Percentiles rank a stretch among this genome's conserved stretches.
Evolutionary conservation across 2,113 vertebrate species (phyloP).

Genomic region (Varanus komodoensis): DNA sequence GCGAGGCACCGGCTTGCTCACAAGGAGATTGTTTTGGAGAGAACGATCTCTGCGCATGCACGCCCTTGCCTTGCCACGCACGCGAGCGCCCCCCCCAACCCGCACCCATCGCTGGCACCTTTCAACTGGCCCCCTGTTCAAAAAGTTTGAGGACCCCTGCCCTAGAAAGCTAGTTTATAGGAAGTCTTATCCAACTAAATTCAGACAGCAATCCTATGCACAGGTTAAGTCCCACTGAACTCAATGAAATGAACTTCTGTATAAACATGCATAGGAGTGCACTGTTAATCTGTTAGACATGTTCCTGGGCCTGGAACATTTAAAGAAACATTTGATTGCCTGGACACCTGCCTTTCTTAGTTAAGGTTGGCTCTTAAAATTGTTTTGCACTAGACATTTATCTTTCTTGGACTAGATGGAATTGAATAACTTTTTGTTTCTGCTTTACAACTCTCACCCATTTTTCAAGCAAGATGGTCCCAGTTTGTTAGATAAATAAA

Average conservation of each 20-base stretch:
- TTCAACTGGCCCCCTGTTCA: too few species aligned
- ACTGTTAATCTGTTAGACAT: background rate
- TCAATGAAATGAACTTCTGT: too few species aligned
- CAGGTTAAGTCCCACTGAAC: background rate
- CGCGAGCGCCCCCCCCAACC: too few species aligned
- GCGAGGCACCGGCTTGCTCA: too few species aligned
- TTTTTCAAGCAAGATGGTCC: background rate
- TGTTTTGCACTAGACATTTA: background rate
- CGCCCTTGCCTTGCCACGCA: too few species aligned
- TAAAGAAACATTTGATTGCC: background rate
- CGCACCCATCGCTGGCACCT: too few species aligned
- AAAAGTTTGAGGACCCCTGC: too few species aligned
- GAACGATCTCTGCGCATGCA: too few species aligned
- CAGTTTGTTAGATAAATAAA: background rate
- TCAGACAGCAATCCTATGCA: background rate
- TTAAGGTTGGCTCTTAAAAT: background rate
- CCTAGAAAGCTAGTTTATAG: background rate
- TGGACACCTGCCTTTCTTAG: background rate
- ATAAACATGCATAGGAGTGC: background rate
- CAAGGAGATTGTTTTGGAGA: too few species aligned
- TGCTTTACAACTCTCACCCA: background rate
- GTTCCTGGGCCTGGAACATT: background rate
- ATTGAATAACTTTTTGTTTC: too few species aligned
- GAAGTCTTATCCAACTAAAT: background rate
- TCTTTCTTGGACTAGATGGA: background rate